A percentile compares a stretch with the other conserved stretches of the same genome.
Evolutionary conservation across 2,797 vertebrate genomes (phyloP).

Genomic region (Artibeus lituratus): DNA sequence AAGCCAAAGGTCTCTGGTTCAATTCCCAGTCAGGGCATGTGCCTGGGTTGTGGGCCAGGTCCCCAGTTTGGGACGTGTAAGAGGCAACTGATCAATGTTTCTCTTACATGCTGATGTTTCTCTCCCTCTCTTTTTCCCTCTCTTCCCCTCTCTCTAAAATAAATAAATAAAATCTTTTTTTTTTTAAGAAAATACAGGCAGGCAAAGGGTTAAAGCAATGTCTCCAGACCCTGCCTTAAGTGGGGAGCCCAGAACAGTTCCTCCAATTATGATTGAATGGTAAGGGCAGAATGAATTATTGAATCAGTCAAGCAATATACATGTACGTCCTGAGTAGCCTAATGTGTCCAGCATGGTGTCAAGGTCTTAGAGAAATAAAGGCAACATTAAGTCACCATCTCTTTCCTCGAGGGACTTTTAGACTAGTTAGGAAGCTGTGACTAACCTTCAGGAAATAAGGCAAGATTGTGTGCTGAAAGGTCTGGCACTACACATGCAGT

Average conservation of each 20-base stretch:
- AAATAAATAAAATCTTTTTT: not conserved
- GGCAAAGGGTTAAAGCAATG: not conserved
- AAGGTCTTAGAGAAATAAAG: not conserved
- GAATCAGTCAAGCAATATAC: not conserved
- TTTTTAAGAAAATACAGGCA: not conserved
- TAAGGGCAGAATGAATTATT: not conserved
- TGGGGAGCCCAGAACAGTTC: not conserved
- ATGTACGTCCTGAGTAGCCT: not conserved
- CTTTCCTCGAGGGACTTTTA: not conserved
- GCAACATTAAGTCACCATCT: not conserved
- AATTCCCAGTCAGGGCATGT: not conserved
- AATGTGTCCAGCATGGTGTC: fast-evolving
- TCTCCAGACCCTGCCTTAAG: not conserved
- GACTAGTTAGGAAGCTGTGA: not conserved
- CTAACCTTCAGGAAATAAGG: not conserved
- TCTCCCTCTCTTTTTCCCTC: not conserved
- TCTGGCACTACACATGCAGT: not conserved
- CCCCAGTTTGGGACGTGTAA: not conserved
- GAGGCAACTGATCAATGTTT: not conserved
- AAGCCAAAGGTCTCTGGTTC: not conserved
- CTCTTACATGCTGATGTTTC: not conserved
- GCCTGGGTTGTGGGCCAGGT: not conserved
- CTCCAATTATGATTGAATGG: not conserved
- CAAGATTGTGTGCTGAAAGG: fast-evolving
- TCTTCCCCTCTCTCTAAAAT: not conserved